phyloP scores from a whole-genome alignment of 2,113 vertebrate genomes.

The Cephalopterus ornatus region DNA sequence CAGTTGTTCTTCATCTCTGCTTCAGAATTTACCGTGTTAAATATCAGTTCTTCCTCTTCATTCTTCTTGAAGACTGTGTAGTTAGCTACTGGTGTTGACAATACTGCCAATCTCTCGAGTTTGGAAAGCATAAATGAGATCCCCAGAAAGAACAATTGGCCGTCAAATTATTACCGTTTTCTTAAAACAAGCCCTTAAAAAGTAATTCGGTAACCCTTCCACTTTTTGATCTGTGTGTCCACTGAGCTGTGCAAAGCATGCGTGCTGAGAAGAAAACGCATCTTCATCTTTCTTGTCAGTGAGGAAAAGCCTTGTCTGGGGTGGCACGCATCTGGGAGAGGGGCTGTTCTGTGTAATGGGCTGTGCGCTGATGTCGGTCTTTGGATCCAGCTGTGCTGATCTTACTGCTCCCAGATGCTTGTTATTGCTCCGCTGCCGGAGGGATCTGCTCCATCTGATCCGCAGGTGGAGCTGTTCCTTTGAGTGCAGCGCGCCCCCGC shows the following conservation, averaged over 20 bases:
- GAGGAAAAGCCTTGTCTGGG: background rate
- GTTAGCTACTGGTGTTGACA: background rate
- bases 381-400: background rate
- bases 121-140: background rate
- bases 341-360: background rate
- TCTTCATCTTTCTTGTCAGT: background rate
- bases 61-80: background rate
- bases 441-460: background rate
- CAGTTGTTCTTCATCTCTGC: background rate
- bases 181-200: background rate
- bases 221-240: background rate
- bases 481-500: rapidly evolving
- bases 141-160: background rate
- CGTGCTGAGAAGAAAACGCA: background rate
- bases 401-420: background rate
- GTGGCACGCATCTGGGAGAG: background rate
- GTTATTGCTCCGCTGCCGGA: background rate
- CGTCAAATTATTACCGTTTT: background rate
- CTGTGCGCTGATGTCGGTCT: background rate
- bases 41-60: background rate
- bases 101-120: background rate
- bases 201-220: background rate
- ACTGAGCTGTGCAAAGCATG: rapidly evolving
- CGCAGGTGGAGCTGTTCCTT: background rate
- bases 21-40: background rate